A percentile compares a stretch with the other conserved stretches of the same genome.
Evolutionary conservation across 2,797 vertebrate species (phyloP).

Genomic region (Schizothorax lantsangensis): DNA sequence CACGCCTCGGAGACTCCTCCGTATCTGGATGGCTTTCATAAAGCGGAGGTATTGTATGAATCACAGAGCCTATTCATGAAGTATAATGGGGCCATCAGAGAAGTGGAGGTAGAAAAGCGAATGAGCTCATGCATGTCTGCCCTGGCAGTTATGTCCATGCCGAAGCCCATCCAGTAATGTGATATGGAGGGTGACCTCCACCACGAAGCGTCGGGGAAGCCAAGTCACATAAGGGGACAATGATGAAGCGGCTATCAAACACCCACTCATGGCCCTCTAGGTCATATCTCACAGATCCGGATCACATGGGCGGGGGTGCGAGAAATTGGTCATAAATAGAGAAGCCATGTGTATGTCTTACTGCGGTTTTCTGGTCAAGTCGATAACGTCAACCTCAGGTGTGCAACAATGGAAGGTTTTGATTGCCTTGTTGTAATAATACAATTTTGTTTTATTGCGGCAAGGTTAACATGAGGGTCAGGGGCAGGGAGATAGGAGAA

Average conservation of each 20-base stretch:
- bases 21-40: conserved; percentile 36
- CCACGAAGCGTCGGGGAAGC: background rate
- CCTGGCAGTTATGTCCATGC: conserved; percentile 35
- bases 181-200: conserved; percentile 40
- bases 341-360: conserved; percentile 7
- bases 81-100: conserved; percentile 52
- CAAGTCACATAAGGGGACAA: conserved; percentile 33
- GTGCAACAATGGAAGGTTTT: conserved; percentile 1
- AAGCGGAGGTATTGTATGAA: conserved; percentile 31
- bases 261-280: conserved; percentile 33
- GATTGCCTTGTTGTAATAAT: conserved; percentile 12
- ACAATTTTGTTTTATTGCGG: conserved; percentile 22
- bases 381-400: conserved; percentile 5
- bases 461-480: background rate
- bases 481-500: conserved; percentile 25
- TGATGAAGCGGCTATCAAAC: conserved; percentile 48
- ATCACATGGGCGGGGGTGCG: background rate
- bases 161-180: conserved; percentile 16
- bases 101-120: conserved; percentile 24
- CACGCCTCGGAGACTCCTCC: conserved; percentile 31
- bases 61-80: conserved; percentile 37
- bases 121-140: conserved; percentile 39
- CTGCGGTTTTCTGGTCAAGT: conserved; percentile 12
- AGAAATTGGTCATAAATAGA: conserved; percentile 26
- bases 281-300: conserved; percentile 28